Base-by-base conservation (phyloP, 2,113 vertebrate species). In the Trematocara stigmaticum region DNA sequence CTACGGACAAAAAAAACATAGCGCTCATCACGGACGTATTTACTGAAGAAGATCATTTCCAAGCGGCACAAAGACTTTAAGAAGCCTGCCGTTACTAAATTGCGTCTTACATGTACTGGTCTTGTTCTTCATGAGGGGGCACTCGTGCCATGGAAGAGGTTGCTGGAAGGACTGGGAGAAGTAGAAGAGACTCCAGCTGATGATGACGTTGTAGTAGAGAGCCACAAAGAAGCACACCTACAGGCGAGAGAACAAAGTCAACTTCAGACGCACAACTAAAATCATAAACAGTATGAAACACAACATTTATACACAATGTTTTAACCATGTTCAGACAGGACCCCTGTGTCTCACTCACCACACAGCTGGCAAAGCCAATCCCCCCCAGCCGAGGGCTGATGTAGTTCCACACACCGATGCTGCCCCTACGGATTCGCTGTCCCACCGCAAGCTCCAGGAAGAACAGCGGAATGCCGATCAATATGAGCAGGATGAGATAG, bases 121-220 rank as follows among this genome's bases (percentile, higher is more conserved):
- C 86, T 95, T 87, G 92, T 98, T 99, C 96, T 98, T 99, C 92
- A 98, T 93, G 83, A 99, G 96, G 15, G 99, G 98, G 94, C 99
- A 99, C 84, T 99, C 97, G 29, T 99, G 96, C 99, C 99, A 99
- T 0, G 98, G 99, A 78, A 99, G 96, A 0, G 98, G 98, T 29
- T 98, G 97, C 93, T 99, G 98, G 95, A 99, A 99, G 89, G 98
- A 99, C 92, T 99, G 98, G 45, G 98, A 99, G 95, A 99, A 99
- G 91, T 99, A 99, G 96, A 99, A 99, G 51, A 99, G 94, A 78
- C 98, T 99, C 99, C 99, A 99, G 89, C 98, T 96, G 90, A 99
- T 99, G 95, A 99, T 99, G 94, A 99, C 98, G 81, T 99, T 99
- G 96, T 99, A 99, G 96, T 99, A 99, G 8, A 99, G 97, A 5